Conservation (phyloP, 2,888 invertebrate genomes). For the Brachycybe producta region DNA sequence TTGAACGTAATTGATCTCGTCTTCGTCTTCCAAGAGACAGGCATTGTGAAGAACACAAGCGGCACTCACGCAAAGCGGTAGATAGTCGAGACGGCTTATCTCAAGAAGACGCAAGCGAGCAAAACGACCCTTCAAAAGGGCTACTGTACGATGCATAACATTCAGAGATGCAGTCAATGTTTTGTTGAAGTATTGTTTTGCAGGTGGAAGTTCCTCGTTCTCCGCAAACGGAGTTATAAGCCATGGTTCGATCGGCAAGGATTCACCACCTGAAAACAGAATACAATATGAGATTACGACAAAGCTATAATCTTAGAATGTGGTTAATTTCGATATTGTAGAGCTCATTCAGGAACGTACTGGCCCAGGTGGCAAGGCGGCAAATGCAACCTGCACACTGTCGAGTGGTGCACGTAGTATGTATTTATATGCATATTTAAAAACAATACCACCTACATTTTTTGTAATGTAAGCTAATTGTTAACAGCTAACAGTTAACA, state of each 20-base stretch:
- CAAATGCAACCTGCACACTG: too few relatives aligned
- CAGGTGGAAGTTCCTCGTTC: neutral
- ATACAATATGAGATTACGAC: too few relatives aligned
- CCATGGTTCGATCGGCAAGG: conserved; percentile 8
- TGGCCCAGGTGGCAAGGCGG: too few relatives aligned
- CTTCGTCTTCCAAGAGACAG: conserved; percentile 8
- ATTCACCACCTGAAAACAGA: conserved; percentile 2
- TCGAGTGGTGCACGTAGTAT: too few relatives aligned
- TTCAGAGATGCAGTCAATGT: neutral
- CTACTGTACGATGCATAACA: neutral
- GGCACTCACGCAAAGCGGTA: conserved; percentile 7
- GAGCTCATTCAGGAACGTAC: too few relatives aligned
- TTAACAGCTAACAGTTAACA: too few relatives aligned
- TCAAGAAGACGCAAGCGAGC: conserved; percentile 1
- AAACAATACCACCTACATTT: too few relatives aligned
- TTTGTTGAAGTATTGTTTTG: neutral
- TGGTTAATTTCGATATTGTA: too few relatives aligned
- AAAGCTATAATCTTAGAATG: too few relatives aligned
- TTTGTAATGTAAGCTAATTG: too few relatives aligned
- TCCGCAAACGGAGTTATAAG: conserved; percentile 6
- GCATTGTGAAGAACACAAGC: conserved; percentile 10
- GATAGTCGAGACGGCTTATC: conserved; percentile 4
- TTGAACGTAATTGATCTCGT: neutral
- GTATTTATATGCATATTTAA: too few relatives aligned
- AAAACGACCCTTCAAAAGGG: conserved; percentile 8